Percentiles rank a stretch among this genome's conserved stretches.
Conservation (phyloP, 2,888 invertebrate genomes). For the Schizotus pectinicornis region DNA sequence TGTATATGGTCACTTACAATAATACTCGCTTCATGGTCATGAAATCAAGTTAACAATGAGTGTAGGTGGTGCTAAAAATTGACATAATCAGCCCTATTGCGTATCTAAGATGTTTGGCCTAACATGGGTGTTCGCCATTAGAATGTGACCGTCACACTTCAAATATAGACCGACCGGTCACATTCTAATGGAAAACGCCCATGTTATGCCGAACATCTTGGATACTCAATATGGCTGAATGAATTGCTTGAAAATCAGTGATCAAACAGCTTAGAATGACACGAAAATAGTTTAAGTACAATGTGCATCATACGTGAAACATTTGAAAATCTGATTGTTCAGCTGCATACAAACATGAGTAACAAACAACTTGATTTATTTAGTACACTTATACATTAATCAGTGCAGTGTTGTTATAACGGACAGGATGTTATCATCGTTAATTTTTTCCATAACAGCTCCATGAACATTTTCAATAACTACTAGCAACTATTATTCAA, state of each 20-base stretch:
- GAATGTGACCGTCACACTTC: too few relatives aligned
- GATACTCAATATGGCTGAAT: too few relatives aligned
- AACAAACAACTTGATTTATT: slow-evolving; percentile 1
- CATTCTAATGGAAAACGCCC: too few relatives aligned
- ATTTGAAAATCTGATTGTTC: slow-evolving; percentile 20
- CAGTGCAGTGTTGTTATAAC: slow-evolving; percentile 21
- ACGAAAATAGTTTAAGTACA: slow-evolving; percentile 20
- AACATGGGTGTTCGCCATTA: too few relatives aligned
- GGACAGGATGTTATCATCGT: not conserved
- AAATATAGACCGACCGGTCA: too few relatives aligned
- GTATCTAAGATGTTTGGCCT: too few relatives aligned
- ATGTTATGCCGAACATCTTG: too few relatives aligned
- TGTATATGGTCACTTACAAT: slow-evolving; percentile 26
- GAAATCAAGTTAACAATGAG: slow-evolving; percentile 22
- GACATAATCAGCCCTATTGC: too few relatives aligned
- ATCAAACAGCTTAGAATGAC: slow-evolving; percentile 2
- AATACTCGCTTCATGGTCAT: slow-evolving; percentile 33
- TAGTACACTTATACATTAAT: slow-evolving; percentile 27
- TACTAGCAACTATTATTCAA: not conserved
- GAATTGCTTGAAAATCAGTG: slow-evolving; percentile 20
- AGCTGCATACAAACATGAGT: slow-evolving; percentile 19
- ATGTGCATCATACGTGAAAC: slow-evolving; percentile 5
- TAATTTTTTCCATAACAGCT: slow-evolving; percentile 9
- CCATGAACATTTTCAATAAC: slow-evolving; percentile 10
- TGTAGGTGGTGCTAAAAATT: not conserved